Conservation (phyloP, 2,888 invertebrate genomes). For the Pammene aurita region DNA sequence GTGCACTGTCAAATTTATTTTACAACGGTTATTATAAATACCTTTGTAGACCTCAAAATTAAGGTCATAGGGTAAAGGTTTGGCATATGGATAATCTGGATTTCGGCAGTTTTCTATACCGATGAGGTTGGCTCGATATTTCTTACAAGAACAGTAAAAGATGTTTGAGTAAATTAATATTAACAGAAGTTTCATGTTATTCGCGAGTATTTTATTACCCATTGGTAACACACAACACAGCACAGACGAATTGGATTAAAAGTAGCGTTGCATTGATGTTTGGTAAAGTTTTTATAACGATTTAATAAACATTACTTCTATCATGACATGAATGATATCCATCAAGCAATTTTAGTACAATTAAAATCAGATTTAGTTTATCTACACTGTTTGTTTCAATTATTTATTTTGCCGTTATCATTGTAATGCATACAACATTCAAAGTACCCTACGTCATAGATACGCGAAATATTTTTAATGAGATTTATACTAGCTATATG, state of each 20-base stretch:
- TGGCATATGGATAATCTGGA: constrained; percentile 7
- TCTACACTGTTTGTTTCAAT: too few relatives aligned
- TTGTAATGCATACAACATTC: too few relatives aligned
- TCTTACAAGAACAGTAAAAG: neutral
- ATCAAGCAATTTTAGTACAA: constrained; percentile 7
- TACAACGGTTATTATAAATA: neutral
- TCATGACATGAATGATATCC: neutral
- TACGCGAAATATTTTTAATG: too few relatives aligned
- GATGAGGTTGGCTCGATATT: neutral
- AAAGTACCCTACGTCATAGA: too few relatives aligned
- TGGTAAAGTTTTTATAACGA: neutral
- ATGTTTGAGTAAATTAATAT: neutral
- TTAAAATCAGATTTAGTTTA: neutral
- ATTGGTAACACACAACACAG: too few relatives aligned
- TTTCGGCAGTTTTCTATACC: constrained; percentile 8
- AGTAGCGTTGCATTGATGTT: neutral
- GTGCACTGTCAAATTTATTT: constrained; percentile 2
- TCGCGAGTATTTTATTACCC: neutral
- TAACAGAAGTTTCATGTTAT: constrained; percentile 1
- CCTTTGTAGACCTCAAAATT: neutral
- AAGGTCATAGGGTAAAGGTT: constrained; percentile 3
- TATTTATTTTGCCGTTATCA: too few relatives aligned
- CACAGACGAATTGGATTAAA: neutral
- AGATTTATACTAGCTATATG: too few relatives aligned
- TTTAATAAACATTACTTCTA: constrained; percentile 4